Evolutionary conservation across 1,140 invertebrate species (phyloP), one percentile per base, ranked within the genome.

Genomic region (Panagrolaimus sp.): DNA sequence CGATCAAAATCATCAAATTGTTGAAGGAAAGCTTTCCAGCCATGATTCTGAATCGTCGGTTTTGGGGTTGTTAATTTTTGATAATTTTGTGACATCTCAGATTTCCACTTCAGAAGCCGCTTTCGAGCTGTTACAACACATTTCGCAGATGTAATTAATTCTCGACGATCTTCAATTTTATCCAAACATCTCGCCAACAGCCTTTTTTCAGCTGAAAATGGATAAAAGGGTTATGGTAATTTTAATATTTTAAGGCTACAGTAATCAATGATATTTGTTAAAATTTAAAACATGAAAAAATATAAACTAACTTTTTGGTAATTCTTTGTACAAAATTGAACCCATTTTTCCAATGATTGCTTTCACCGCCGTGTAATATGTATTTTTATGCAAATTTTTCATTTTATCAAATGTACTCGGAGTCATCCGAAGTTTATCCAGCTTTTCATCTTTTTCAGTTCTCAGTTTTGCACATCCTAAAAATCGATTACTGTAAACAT

Each of bases 311-410:
- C 52, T 26, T 58, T 58, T 28, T n/a, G 52, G 52, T 28, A 58
- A 24, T 17, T 58, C 52, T 17, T 58, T 58, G 8, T 58, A 58
- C 17, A 58, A 58, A 12, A 58, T 58, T 21, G 52, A 58, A 58
- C 52, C 52, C 52, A 58, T 26, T 24, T 58, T 58, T 10, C 52
- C 52, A 58, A 58, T 58, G 4, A 58, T 28, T 5, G 52, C 52
- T 28, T 58, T 58, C 15, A 58, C 52, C 14, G 52, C 52, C 3
- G 52, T 58, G 17, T 58, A 58, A 58, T 58, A 58, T 28, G 52
- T 58, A 17, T 58, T 58, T 58, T 28, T 21, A 24, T 58, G 52
- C 21, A 58, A 28, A 58, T 58, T 58, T 58, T 58, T 58, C 14
- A 58, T 26, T 21, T 58, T 58, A 26, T 21, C 52, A 21, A 28